phyloP scores from a whole-genome alignment of 2,888 invertebrate genomes.

The Junonia oenone region DNA sequence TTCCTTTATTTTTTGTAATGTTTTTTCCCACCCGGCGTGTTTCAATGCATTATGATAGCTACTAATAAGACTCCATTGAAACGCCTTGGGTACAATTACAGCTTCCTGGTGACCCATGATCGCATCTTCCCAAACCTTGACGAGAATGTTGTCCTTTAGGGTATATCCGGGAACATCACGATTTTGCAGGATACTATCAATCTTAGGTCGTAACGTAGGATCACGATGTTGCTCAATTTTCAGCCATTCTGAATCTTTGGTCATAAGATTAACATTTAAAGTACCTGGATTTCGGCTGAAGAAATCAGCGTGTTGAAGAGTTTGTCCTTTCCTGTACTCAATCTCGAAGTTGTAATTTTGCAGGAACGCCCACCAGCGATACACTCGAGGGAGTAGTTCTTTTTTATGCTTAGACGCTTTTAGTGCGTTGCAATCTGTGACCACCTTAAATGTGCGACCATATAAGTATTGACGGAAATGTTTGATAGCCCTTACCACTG shows the following conservation, averaged over 20 bases:
- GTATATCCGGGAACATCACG: conserved; percentile 6
- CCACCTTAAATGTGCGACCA: conserved; percentile 28
- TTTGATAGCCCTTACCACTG: conserved; percentile 34
- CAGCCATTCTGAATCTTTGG: conserved; percentile 22
- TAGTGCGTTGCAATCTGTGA: conserved; percentile 37
- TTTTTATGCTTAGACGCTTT: conserved; percentile 38
- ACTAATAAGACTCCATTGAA: conserved; percentile 34
- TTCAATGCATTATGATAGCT: conserved; percentile 25
- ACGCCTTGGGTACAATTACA: conserved; percentile 28
- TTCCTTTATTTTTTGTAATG: too few species aligned
- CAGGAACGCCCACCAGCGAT: conserved; percentile 39
- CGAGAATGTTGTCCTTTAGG: conserved; percentile 15
- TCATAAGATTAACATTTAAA: conserved; percentile 17
- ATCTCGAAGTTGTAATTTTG: conserved; percentile 34
- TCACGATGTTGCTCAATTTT: conserved; percentile 27
- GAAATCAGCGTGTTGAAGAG: conserved; percentile 23
- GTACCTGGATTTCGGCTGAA: not conserved
- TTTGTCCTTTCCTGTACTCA: conserved; percentile 29
- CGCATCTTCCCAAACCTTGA: conserved; percentile 6
- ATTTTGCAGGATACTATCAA: conserved; percentile 11
- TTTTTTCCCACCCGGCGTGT: conserved; percentile 33
- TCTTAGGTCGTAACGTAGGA: conserved; percentile 17
- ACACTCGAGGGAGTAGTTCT: conserved; percentile 35
- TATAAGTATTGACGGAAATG: conserved; percentile 37
- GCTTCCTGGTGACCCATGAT: conserved; percentile 7